Evolutionary conservation across 2,888 invertebrate species (phyloP), one percentile per base, ranked within the genome.

Genomic region (Octonoba sinensis): DNA sequence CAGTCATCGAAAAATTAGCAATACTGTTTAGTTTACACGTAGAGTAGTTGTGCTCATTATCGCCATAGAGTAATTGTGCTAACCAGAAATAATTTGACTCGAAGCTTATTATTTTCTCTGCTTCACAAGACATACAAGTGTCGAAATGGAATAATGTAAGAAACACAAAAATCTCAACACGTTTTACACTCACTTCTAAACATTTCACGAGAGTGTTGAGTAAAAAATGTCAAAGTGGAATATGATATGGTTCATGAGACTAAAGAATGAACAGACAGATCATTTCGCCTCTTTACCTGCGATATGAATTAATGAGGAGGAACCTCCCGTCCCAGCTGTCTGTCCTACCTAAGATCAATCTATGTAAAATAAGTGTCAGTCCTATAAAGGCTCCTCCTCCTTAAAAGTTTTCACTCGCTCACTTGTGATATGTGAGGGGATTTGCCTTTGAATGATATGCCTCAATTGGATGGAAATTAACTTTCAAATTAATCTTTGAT

Each of bases 1-100:
- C 82, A 82, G 82, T 71, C 71, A 82, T 72, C 60, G 76, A 82
- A 82, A 79, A 82, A 69, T 82, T 57, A 82, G 82, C 82, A 82
- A 82, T 82, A 82, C 82, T 82, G 82, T 82, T 82, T 74, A 82
- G 82, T 75, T 82, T 74, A 82, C 82, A 82, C 82, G 76, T 82
- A 82, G 76, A 82, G 66, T 74, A 72, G 62, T 82, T 82, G 82
- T 82, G 82, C 82, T 82, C 65, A 71, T 82, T 75, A 75, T 75
- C 82, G 75, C 71, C 72, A 75, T 70, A 82, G 69, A 82, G 71
- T 82, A 82, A 82, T 81, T 81, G 82, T 82, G 82, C 82, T 74
- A 82, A 82, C 71, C 82, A 82, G 74, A 81, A 75, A 72, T 74
- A 81, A 82, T 76, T 75, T 76, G 71, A 75, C 76, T 82, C 62